Percentiles rank a stretch among this genome's conserved stretches.
phyloP scores from a whole-genome alignment of 2,797 vertebrate genomes.

The Emydoidea blandingii region DNA sequence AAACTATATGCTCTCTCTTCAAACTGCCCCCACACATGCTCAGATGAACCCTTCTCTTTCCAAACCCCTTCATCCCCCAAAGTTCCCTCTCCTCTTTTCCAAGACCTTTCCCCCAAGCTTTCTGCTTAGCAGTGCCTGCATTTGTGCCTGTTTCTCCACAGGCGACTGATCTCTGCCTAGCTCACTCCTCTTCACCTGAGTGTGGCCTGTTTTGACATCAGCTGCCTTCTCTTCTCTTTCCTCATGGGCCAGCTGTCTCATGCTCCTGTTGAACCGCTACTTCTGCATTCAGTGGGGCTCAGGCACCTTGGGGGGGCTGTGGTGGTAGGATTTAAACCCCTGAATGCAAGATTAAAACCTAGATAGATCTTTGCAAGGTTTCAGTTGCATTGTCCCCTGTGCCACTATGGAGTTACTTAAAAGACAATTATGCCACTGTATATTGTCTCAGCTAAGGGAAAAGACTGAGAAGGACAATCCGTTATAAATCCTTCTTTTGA shows the following conservation, averaged over 20 bases:
- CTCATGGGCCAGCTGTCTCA: neutral
- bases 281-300: neutral
- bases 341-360: neutral
- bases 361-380: neutral
- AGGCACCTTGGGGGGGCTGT: neutral
- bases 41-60: neutral
- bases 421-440: neutral
- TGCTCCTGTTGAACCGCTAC: neutral
- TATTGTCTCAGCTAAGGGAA: neutral
- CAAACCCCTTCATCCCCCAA: too few relatives aligned
- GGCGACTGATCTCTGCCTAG: neutral
- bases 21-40: neutral
- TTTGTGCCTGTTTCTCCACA: slow-evolving; percentile 11
- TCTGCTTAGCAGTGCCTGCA: neutral
- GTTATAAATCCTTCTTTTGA: slow-evolving; percentile 10
- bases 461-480: neutral
- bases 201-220: neutral
- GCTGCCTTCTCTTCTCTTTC: neutral
- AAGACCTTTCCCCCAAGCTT: neutral
- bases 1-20: neutral
- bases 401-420: neutral
- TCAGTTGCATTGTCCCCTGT: neutral
- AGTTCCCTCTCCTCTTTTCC: neutral
- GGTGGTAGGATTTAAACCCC: rapidly evolving
- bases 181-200: rapidly evolving